A percentile compares a stretch with the other conserved stretches of the same genome.
These are phyloP conservation scores for Leptinotarsa peninsularis DNA, from an alignment of 2,888 invertebrate genomes.

Conservation along the genomic window DNA sequence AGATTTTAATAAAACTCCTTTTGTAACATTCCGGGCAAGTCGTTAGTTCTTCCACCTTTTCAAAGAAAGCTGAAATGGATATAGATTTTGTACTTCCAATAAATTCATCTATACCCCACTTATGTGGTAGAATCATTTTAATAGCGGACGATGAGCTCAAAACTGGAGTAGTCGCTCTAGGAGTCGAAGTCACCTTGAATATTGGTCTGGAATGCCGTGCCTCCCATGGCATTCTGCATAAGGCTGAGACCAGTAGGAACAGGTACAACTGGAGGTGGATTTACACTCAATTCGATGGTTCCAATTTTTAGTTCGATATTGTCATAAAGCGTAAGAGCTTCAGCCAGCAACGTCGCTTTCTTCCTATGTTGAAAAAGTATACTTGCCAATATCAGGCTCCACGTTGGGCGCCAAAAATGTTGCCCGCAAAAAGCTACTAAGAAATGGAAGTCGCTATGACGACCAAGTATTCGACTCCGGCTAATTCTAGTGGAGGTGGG, in stretches of 20 bases:
- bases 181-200: neutral
- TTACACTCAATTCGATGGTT: neutral
- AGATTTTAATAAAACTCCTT: slow-evolving; percentile 22
- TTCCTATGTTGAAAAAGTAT: neutral
- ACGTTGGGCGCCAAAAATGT: too few relatives aligned
- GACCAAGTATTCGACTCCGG: too few relatives aligned
- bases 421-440: too few relatives aligned
- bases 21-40: slow-evolving; percentile 7
- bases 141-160: neutral
- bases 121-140: slow-evolving; percentile 26
- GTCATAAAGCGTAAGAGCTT: neutral
- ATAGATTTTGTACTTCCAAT: neutral
- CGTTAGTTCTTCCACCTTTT: slow-evolving; percentile 18
- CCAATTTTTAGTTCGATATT: neutral
- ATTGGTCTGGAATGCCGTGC: neutral
- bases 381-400: too few relatives aligned
- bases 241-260: too few relatives aligned
- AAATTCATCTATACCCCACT: slow-evolving; percentile 20
- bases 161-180: neutral
- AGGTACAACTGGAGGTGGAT: too few relatives aligned
- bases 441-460: too few relatives aligned
- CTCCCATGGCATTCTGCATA: neutral
- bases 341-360: neutral
- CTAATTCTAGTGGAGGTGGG: too few relatives aligned
- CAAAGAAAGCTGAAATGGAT: slow-evolving; percentile 22